A percentile compares a stretch with the other conserved stretches of the same genome.
Evolutionary conservation across 2,797 vertebrate species (phyloP).

Genomic region (Mastacembelus armatus): DNA sequence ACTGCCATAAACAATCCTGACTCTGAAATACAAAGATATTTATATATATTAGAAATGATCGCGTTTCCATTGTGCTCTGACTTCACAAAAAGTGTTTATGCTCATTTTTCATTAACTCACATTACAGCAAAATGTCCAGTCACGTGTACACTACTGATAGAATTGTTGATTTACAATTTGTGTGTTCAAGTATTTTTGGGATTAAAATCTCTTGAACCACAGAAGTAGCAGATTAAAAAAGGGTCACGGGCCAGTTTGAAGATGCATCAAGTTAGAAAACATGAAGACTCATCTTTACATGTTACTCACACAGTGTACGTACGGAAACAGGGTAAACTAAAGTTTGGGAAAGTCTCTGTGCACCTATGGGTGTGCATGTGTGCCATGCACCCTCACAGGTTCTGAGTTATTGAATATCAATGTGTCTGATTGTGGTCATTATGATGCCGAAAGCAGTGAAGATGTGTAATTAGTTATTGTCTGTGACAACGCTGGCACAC

Average conservation of each 20-base stretch:
- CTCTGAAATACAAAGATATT: background rate
- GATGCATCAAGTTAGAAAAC: background rate
- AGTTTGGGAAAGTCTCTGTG: background rate
- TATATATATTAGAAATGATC: background rate
- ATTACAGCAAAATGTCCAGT: background rate
- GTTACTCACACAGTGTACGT: no score
- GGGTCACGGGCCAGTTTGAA: background rate
- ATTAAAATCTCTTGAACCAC: background rate
- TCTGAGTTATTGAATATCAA: conserved; percentile 28
- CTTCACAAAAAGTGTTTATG: no score
- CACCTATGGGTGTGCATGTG: background rate
- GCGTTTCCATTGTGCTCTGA: background rate
- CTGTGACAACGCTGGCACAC: conserved; percentile 1
- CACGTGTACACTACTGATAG: no score
- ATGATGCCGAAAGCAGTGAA: conserved; percentile 46
- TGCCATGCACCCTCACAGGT: background rate
- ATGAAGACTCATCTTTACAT: background rate
- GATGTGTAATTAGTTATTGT: conserved; percentile 67
- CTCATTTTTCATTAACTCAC: no score
- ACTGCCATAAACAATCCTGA: background rate
- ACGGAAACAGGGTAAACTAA: background rate
- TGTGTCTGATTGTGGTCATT: conserved; percentile 59
- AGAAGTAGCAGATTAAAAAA: no score
- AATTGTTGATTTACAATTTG: no score
- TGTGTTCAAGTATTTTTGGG: background rate